Base-by-base conservation (phyloP, 2,113 vertebrate species). In the Planiliza haematocheilus region DNA sequence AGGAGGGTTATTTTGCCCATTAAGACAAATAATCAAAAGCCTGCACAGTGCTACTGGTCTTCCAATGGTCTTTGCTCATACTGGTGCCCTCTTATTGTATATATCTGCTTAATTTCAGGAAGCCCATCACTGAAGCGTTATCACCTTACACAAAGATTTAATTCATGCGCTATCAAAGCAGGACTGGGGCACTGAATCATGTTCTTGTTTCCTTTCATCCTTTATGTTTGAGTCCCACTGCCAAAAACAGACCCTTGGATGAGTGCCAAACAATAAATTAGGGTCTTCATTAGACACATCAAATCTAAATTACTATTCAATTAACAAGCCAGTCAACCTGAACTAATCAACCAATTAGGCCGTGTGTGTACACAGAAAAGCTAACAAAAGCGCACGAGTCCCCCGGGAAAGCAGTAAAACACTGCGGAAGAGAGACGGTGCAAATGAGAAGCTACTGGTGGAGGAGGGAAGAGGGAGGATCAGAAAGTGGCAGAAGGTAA, bases 311-410 rank as follows among this genome's bases (percentile, higher is more conserved):
- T 90, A 89, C 83, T 87, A 90, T 92, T 92, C 88, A 92, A 93
- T 94, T 93, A 94, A 89, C 90, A 89, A 90, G 86, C 83, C 89
- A 92, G 89, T 86, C 90, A 91, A 88, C 90, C 91, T 87, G 85
- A 91, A 90, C 91, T 91, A 93, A 93, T 94, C 87, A 93, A 92
- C 88, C 88, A 93, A 94, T 94, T 94, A 94, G 81, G 67, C 77
- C 30, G 79, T 88, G 88, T 91, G 88, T 93, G 90, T 93, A 91
- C 82, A 87, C 85, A 91, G 90, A 90, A 82, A 93, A 91, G 79
- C 90, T 82, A 91, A 92, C 90, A 89, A 90, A 92, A 91, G 88
- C 89, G 20, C 85, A 85, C 1, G 42, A 74, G 77, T 91, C 93
- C 90, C 92, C 76, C 53, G 93, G 92, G 93, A 91, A 83, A 72